phyloP scores from a whole-genome alignment of 2,888 invertebrate genomes.

The Thera britannica region DNA sequence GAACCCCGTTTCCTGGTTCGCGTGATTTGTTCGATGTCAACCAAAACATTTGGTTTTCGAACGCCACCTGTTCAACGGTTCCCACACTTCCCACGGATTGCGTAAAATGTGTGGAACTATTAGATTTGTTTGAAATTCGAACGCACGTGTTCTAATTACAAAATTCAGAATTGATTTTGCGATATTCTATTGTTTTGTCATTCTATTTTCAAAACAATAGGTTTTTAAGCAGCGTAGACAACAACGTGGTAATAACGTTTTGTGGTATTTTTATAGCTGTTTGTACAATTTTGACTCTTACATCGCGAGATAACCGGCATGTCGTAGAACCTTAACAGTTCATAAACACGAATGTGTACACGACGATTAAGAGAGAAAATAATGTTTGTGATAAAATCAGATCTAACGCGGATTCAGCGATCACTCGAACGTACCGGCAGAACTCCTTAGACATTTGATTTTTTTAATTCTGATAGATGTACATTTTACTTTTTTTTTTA shows the following conservation, averaged over 20 bases:
- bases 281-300: neutral
- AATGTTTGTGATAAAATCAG: too few species aligned
- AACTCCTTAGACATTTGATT: too few species aligned
- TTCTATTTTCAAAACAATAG: neutral
- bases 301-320: neutral
- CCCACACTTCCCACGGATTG: slow-evolving; percentile 77
- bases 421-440: too few species aligned
- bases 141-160: slow-evolving; percentile 61
- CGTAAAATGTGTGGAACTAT: slow-evolving; percentile 41
- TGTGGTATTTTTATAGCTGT: too few species aligned
- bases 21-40: slow-evolving; percentile 70
- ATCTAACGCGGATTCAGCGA: too few species aligned
- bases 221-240: neutral
- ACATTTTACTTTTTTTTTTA: too few species aligned
- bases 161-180: slow-evolving; percentile 47
- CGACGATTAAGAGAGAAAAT: too few species aligned
- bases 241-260: neutral
- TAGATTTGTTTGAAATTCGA: slow-evolving; percentile 39
- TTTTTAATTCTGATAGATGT: too few species aligned
- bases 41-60: slow-evolving; percentile 65
- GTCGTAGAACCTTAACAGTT: too few species aligned
- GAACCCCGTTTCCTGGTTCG: slow-evolving; percentile 65
- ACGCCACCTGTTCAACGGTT: slow-evolving; percentile 71
- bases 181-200: slow-evolving; percentile 40
- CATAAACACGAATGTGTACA: too few species aligned